These are phyloP conservation scores for Synanthedon vespiformis DNA, from an alignment of 2,888 invertebrate species.

Conservation along the genomic window DNA sequence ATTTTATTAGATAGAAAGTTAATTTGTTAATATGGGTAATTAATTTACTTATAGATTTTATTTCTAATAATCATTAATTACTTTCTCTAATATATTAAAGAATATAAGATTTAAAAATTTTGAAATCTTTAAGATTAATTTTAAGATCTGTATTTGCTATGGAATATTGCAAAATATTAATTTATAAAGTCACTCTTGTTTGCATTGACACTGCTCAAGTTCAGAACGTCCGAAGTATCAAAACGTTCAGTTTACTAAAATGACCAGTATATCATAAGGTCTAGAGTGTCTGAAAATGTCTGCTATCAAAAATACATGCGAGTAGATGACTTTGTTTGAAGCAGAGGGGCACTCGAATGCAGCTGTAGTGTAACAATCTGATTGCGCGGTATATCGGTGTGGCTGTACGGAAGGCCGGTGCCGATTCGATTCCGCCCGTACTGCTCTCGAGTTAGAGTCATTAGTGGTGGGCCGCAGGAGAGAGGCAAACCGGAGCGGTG, in stretches of 20 bases:
- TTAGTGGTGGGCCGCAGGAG: constrained; percentile 50
- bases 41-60: background rate
- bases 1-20: background rate
- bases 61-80: no score
- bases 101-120: no score
- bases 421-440: constrained; percentile 61
- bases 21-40: background rate
- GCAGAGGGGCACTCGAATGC: background rate
- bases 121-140: no score
- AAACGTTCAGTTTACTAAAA: no score
- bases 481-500: constrained; percentile 36
- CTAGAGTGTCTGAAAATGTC: no score
- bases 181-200: no score
- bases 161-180: no score
- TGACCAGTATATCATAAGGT: no score
- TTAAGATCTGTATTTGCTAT: no score
- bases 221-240: no score
- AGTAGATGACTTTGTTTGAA: background rate
- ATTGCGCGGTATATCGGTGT: constrained; percentile 9
- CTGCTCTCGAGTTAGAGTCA: constrained; percentile 56
- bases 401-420: constrained; percentile 54
- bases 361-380: background rate
- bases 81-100: no score
- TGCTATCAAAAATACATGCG: background rate
- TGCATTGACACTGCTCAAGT: no score